Conservation (phyloP, 2,113 vertebrate species). For the Oreochromis spilurus region DNA sequence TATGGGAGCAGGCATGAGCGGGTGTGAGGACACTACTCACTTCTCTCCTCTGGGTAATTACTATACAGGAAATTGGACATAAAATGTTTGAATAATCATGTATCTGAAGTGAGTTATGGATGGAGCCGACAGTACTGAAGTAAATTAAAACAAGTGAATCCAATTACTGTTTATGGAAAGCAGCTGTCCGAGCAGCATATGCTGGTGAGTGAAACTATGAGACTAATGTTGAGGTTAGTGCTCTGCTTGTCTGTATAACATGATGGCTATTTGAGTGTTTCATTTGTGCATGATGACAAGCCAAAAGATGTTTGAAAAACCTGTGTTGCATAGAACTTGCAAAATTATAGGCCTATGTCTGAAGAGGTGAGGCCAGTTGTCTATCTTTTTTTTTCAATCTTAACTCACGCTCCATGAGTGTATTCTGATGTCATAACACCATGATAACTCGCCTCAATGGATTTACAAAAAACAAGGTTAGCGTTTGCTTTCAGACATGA, state of each 20-base stretch:
- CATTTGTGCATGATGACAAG: not conserved
- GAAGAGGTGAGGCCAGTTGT: not conserved
- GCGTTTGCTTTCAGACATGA: conserved; percentile 49
- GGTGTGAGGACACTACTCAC: conserved; percentile 10
- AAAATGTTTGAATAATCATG: conserved; percentile 44
- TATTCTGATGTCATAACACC: conserved; percentile 52
- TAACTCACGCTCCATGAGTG: conserved; percentile 9
- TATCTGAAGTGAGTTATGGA: conserved; percentile 52
- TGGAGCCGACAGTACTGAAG: conserved; percentile 46
- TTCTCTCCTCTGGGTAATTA: conserved; percentile 32
- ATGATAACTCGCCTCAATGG: conserved; percentile 41
- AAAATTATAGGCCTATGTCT: not conserved
- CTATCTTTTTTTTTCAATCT: not conserved
- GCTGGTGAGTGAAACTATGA: conserved; percentile 37
- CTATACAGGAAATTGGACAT: conserved; percentile 37
- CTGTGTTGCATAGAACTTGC: not conserved
- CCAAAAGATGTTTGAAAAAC: not conserved
- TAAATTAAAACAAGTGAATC: conserved; percentile 63
- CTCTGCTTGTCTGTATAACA: not conserved
- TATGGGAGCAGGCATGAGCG: not conserved
- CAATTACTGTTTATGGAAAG: conserved; percentile 59
- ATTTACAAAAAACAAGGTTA: conserved; percentile 54
- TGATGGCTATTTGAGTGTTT: not conserved
- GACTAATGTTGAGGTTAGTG: not conserved
- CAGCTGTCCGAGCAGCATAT: conserved; percentile 41